Evolutionary conservation across 2,113 vertebrate genomes (phyloP), one percentile per base, ranked within the genome.

Genomic region (Tamias sibiricus): DNA sequence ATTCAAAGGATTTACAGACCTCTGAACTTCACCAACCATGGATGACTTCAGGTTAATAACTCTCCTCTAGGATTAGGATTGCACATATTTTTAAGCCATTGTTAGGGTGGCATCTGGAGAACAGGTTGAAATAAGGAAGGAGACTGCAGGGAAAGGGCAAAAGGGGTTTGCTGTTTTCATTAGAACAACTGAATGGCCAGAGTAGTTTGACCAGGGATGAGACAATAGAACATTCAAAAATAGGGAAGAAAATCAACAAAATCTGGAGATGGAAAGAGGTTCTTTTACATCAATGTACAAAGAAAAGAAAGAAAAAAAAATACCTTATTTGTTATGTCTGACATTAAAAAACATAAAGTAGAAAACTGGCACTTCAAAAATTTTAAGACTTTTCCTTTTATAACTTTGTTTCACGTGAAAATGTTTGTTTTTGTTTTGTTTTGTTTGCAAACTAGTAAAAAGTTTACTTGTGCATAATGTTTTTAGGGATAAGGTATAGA

Each of bases 331-430:
- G 37, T 81, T 79, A 95, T 83, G 52, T 40, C 66, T 87, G 49
- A 80, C 32, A 77, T 54, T 49, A 32, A 42, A 82, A 69, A 82
- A 8, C 10, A 69, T 35, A 4, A 47, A 91, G 35, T 88, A 22
- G 57, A 93, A 95, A 85, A 80, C 5, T 77, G 35, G 10, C 44
- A 13, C 54, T 94, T 91, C 66, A 92, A 85, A 90, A 95, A n/a
- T 22, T 44, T 44, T 79, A 59, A 92, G 24, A 35, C 7, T 79
- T 80, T 79, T 71, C 42, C 44, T 62, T 2, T 22, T 40, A 13
- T 82, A 92, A 64, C 32, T 92, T 44, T 91, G 62, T 69, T 87
- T 87, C 59, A 81, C 30, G 77, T 54, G 37, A 95, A 97, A 95
- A 57, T 82, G 81, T n/a, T 19, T 40, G n/a, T n/a, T n/a, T n/a